A percentile compares a stretch with the other conserved stretches of the same genome.
phyloP scores from a whole-genome alignment of 1,140 invertebrate genomes.

The Saccostrea cuccullata region DNA sequence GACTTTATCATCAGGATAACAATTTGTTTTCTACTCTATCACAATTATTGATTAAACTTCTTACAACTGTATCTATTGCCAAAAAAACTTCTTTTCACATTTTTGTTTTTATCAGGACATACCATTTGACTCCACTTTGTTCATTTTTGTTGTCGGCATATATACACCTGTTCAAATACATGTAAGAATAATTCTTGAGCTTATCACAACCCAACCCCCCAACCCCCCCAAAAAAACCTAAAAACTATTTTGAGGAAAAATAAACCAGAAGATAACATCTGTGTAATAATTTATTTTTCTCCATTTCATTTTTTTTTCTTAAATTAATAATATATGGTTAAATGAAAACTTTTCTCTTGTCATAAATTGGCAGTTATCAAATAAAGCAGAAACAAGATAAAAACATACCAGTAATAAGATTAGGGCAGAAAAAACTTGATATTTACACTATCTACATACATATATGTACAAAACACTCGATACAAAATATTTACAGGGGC shows the following conservation, averaged over 20 bases:
- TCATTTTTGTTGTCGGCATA: too few species aligned
- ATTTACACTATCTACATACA: background rate
- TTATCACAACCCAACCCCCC: too few species aligned
- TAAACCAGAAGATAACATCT: background rate
- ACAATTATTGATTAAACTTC: too few species aligned
- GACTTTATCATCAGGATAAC: too few species aligned
- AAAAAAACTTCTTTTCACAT: too few species aligned
- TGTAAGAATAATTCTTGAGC: background rate
- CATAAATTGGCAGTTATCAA: background rate
- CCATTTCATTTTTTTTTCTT: constrained; percentile 9
- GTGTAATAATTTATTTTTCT: constrained; percentile 24
- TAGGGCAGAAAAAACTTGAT: background rate
- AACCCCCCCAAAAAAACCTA: too few species aligned
- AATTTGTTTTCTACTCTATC: too few species aligned
- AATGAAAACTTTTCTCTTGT: background rate
- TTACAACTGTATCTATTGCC: too few species aligned
- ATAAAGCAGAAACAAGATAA: constrained; percentile 7
- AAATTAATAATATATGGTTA: background rate
- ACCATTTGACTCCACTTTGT: too few species aligned
- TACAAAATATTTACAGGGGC: background rate
- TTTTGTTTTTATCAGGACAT: too few species aligned
- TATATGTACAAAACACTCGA: constrained; percentile 3
- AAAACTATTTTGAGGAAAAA: background rate
- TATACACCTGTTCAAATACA: background rate
- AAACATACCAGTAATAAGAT: background rate